phyloP scores from a whole-genome alignment of 1,140 invertebrate species.

The Acromyrmex charruanus region DNA sequence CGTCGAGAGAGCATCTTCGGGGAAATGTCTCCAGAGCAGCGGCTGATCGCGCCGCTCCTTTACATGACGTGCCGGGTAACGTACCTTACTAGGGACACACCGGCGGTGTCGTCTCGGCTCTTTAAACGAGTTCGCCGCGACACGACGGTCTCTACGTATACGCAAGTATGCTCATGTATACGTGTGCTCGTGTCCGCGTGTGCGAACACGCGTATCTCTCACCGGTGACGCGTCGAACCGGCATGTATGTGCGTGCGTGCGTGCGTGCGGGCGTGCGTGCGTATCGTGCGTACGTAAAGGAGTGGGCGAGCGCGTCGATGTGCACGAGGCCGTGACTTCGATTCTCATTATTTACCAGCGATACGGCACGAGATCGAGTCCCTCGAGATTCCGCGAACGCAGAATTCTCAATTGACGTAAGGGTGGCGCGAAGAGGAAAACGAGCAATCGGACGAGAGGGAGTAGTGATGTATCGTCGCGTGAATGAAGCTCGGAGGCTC shows the following conservation, averaged over 20 bases:
- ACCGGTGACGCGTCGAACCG: conserved; percentile 16
- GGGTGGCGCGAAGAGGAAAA: neutral
- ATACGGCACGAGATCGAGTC: neutral
- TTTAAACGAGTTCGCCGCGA: conserved; percentile 72
- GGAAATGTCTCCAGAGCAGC: neutral
- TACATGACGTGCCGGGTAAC: conserved; percentile 65
- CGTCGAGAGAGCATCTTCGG: neutral
- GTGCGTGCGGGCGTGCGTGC: neutral
- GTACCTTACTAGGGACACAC: conserved; percentile 64
- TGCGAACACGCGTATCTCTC: conserved; percentile 1
- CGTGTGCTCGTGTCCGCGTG: conserved; percentile 13
- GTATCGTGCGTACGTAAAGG: neutral
- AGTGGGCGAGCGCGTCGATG: neutral
- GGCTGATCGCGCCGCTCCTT: conserved; percentile 53
- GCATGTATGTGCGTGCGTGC: neutral
- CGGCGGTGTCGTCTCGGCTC: conserved; percentile 72
- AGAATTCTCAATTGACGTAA: neutral
- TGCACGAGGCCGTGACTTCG: conserved; percentile 25
- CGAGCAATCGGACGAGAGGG: neutral
- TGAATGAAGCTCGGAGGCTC: neutral
- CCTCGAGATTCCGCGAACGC: conserved; percentile 15
- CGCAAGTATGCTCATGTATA: too few relatives aligned
- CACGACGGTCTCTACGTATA: neutral
- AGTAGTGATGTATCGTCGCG: neutral
- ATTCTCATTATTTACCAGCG: conserved; percentile 12